phyloP scores from a whole-genome alignment of 2,113 vertebrate genomes.

The Campylorhamphus procurvoides region DNA sequence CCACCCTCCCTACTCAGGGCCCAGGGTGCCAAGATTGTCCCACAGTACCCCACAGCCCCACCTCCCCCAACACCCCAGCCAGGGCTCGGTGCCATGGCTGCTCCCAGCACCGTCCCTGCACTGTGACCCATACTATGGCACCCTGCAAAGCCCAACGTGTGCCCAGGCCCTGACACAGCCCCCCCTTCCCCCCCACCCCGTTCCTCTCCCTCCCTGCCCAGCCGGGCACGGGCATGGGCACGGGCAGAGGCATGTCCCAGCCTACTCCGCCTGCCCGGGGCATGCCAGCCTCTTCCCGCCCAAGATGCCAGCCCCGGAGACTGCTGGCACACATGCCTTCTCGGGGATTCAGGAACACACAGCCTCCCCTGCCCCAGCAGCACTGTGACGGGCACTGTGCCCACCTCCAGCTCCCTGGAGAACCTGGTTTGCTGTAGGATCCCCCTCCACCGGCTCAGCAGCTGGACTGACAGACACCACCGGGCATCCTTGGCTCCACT shows the following conservation, averaged over 20 bases:
- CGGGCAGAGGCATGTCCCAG: slow-evolving; percentile 14
- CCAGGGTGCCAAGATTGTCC: accelerated
- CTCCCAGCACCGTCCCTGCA: neutral
- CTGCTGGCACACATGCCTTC: neutral
- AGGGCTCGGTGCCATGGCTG: neutral
- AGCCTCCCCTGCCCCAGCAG: neutral
- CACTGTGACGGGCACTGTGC: neutral
- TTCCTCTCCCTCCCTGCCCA: slow-evolving; percentile 7
- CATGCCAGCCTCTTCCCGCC: slow-evolving; percentile 6
- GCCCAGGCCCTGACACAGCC: neutral
- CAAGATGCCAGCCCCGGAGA: slow-evolving; percentile 12
- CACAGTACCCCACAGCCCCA: neutral
- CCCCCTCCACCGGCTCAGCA: neutral
- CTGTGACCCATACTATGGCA: neutral
- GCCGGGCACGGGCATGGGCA: neutral
- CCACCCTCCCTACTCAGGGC: accelerated
- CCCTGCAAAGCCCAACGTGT: neutral
- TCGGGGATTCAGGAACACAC: neutral
- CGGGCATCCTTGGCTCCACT: neutral
- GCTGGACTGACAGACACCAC: neutral
- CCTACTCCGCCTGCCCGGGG: slow-evolving; percentile 8
- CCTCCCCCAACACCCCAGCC: neutral
- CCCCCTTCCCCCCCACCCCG: neutral
- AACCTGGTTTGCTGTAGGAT: neutral
- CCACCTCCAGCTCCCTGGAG: neutral